A percentile compares a stretch with the other conserved stretches of the same genome.
These are phyloP conservation scores for Ornithorhynchus anatinus DNA, from an alignment of 2,113 vertebrate genomes.

Conservation along the genomic window DNA sequence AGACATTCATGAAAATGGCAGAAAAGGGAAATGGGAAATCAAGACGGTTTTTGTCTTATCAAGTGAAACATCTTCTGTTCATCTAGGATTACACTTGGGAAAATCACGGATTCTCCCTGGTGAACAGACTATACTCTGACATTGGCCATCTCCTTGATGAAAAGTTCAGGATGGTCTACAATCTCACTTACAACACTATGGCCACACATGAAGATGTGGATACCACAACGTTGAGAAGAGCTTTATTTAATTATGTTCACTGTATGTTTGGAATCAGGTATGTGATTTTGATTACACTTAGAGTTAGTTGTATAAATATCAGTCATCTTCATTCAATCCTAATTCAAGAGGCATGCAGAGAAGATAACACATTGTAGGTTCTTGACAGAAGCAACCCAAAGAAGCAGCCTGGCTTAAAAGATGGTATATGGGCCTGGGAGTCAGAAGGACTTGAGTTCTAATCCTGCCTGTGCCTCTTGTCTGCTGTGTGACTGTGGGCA, in stretches of 20 bases:
- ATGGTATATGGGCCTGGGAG: too few relatives aligned
- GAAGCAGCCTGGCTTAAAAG: too few relatives aligned
- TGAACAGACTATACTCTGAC: slow-evolving; percentile 86
- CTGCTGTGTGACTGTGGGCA: too few relatives aligned
- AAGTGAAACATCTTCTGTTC: background rate
- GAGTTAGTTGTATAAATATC: background rate
- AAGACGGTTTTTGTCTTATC: background rate
- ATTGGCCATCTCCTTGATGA: slow-evolving; percentile 84
- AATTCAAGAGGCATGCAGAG: background rate
- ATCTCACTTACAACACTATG: slow-evolving; percentile 85
- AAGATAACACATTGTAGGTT: background rate
- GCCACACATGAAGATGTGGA: slow-evolving; percentile 80
- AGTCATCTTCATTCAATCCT: background rate
- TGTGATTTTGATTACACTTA: background rate
- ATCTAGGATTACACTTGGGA: slow-evolving; percentile 85
- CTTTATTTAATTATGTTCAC: slow-evolving; percentile 87
- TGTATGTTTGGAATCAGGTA: slow-evolving; percentile 91
- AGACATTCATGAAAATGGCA: background rate
- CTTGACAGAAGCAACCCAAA: background rate
- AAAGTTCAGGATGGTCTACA: slow-evolving; percentile 85
- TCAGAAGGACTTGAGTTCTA: too few relatives aligned
- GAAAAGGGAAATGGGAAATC: background rate
- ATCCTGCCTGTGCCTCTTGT: too few relatives aligned
- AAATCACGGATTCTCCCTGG: slow-evolving; percentile 86
- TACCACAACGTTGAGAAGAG: slow-evolving; percentile 79